Evolutionary conservation across 2,113 vertebrate genomes (phyloP).

Genomic region (Ictidomys tridecemlineatus): DNA sequence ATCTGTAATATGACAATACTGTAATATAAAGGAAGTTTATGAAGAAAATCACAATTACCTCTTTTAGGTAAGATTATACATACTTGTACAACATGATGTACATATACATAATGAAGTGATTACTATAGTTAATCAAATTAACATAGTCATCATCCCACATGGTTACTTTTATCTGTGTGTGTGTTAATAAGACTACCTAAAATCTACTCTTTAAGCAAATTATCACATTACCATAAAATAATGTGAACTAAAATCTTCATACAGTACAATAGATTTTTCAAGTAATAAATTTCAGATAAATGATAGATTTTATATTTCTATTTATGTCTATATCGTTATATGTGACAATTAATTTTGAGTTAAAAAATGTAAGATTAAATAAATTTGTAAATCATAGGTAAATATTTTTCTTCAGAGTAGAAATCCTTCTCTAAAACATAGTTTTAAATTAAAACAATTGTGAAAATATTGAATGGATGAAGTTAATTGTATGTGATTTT

Average conservation of each 20-base stretch:
- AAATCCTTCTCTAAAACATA: slow-evolving; percentile 30
- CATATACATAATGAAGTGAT: background rate
- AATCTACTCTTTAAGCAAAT: background rate
- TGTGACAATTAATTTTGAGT: slow-evolving; percentile 44
- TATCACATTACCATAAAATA: background rate
- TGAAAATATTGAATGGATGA: slow-evolving; percentile 52
- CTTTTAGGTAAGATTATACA: background rate
- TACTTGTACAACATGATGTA: background rate
- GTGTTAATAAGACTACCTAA: background rate
- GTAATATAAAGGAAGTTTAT: background rate
- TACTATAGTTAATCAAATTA: background rate
- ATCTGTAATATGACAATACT: background rate
- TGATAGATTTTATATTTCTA: slow-evolving; percentile 5
- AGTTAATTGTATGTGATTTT: background rate
- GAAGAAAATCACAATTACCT: background rate
- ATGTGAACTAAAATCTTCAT: background rate
- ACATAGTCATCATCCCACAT: background rate
- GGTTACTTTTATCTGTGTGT: background rate
- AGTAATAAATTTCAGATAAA: background rate
- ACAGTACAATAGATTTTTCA: background rate
- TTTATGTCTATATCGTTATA: background rate
- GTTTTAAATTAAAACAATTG: slow-evolving; percentile 48
- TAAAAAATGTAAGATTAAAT: slow-evolving; percentile 44
- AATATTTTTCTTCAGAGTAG: slow-evolving; percentile 56
- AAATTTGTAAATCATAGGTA: slow-evolving; percentile 11